Percentiles rank a stretch among this genome's conserved stretches.
These are phyloP conservation scores for Azemiops feae DNA, from an alignment of 2,113 vertebrate genomes.

Conservation along the genomic window DNA sequence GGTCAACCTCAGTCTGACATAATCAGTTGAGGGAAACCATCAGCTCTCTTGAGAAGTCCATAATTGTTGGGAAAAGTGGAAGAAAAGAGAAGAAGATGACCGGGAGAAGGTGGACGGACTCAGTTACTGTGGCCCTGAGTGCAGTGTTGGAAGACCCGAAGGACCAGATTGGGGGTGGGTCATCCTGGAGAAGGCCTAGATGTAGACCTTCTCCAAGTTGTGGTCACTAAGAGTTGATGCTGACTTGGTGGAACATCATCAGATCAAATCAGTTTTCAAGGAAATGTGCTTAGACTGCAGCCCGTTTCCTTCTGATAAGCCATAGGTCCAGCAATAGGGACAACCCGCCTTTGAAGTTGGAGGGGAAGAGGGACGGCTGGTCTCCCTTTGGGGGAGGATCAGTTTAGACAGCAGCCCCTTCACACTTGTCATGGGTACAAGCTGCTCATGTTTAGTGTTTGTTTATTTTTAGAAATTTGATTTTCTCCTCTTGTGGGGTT, in stretches of 20 bases:
- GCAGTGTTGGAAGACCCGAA: neutral
- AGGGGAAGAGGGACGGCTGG: neutral
- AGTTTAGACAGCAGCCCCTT: neutral
- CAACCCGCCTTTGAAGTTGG: neutral
- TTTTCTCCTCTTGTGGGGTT: slow-evolving; percentile 1
- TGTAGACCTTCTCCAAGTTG: neutral
- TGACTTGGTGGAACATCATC: neutral
- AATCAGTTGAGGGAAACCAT: neutral
- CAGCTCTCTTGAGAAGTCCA: neutral
- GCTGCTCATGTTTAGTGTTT: slow-evolving; percentile 35
- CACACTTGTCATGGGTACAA: slow-evolving; percentile 13
- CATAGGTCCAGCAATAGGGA: neutral
- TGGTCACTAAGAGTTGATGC: neutral
- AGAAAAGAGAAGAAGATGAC: neutral
- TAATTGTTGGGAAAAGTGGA: neutral
- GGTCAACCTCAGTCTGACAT: neutral
- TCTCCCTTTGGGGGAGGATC: neutral
- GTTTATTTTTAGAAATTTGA: slow-evolving; percentile 3
- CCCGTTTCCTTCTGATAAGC: neutral
- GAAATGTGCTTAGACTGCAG: neutral
- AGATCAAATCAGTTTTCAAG: neutral
- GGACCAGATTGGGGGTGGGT: neutral
- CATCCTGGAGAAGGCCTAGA: neutral
- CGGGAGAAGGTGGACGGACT: neutral
- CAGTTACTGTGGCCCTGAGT: neutral